Conservation (phyloP, 2,113 vertebrate genomes). For the Limnothrissa miodon region DNA sequence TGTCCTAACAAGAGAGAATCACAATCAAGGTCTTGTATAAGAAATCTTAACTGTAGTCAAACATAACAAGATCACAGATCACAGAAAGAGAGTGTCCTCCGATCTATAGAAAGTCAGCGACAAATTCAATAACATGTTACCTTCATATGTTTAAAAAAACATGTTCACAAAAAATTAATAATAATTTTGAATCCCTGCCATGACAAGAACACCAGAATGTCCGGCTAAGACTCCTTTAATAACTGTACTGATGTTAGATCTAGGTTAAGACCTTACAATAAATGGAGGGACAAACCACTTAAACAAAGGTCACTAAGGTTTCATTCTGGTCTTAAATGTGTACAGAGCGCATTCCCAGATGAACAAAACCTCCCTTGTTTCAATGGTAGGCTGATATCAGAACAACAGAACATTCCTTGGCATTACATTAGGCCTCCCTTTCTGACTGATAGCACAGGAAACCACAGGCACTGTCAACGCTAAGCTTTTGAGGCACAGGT, state of each 20-base stretch:
- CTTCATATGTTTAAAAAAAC: background rate
- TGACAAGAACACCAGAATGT: background rate
- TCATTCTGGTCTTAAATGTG: background rate
- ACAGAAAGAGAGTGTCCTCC: background rate
- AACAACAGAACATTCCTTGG: conserved; percentile 11
- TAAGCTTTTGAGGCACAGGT: background rate
- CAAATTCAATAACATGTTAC: background rate
- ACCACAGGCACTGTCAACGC: background rate
- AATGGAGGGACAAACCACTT: background rate
- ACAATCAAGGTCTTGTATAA: background rate
- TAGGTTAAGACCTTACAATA: background rate
- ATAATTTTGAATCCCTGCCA: background rate
- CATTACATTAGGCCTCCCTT: background rate
- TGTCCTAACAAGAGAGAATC: background rate
- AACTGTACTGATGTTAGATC: background rate
- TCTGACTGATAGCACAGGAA: background rate
- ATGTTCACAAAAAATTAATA: background rate
- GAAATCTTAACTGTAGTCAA: background rate
- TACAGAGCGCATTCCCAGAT: background rate
- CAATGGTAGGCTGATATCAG: background rate
- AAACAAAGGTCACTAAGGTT: background rate
- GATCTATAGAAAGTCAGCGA: background rate
- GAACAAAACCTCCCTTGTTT: background rate
- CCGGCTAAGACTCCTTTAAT: background rate
- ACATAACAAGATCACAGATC: background rate